Evolutionary conservation across 2,797 vertebrate genomes (phyloP).

Genomic region (Lophius americanus): DNA sequence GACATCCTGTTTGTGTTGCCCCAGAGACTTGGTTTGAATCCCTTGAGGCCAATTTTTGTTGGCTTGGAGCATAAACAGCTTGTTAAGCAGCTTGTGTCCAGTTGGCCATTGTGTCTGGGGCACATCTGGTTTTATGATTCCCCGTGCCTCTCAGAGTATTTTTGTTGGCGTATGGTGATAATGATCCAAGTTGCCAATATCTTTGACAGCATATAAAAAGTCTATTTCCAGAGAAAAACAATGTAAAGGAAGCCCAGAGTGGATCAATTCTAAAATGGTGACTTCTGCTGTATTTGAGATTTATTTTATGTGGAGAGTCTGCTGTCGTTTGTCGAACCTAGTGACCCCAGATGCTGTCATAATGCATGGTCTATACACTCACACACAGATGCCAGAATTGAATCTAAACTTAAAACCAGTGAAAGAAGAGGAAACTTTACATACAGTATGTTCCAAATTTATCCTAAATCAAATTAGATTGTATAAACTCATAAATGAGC

Average conservation of each 20-base stretch:
- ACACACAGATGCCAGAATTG: background rate
- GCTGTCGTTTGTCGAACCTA: slow-evolving; percentile 37
- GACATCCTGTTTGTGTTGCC: slow-evolving; percentile 11
- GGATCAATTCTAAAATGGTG: slow-evolving; percentile 16
- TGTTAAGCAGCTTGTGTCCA: slow-evolving; percentile 52
- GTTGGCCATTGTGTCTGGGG: slow-evolving; percentile 45
- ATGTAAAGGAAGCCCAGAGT: slow-evolving; percentile 63
- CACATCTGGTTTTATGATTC: slow-evolving; percentile 71
- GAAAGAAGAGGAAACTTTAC: slow-evolving; percentile 3
- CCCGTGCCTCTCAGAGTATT: slow-evolving; percentile 56
- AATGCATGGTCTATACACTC: slow-evolving; percentile 12
- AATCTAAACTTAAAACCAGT: background rate
- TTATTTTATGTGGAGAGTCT: slow-evolving; percentile 31
- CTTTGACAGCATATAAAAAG: slow-evolving; percentile 60
- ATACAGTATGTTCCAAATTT: background rate
- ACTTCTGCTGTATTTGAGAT: slow-evolving; percentile 31
- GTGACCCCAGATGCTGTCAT: slow-evolving; percentile 11
- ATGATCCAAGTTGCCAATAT: slow-evolving; percentile 44
- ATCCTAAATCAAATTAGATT: background rate
- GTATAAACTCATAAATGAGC: background rate
- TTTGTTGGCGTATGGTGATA: slow-evolving; percentile 55
- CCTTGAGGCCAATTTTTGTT: slow-evolving; percentile 36
- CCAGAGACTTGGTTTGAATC: slow-evolving; percentile 27
- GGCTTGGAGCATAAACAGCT: slow-evolving; percentile 50
- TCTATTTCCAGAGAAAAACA: slow-evolving; percentile 70